Evolutionary conservation across 1,140 invertebrate species (phyloP).

Genomic region (Probaryconus sp.): DNA sequence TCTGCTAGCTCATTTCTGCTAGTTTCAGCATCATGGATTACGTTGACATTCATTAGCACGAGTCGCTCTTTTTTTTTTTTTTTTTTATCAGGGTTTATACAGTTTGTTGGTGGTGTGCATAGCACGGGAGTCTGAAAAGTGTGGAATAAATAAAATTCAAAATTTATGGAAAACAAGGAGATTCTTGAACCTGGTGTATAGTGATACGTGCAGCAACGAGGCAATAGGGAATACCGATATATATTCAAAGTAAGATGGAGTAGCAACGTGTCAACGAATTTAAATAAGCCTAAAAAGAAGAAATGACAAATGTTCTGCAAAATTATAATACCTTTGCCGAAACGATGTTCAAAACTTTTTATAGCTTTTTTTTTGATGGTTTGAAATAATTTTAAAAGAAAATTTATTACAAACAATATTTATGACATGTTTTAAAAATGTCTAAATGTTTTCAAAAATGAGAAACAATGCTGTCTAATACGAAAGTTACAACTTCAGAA

Average conservation of each 20-base stretch:
- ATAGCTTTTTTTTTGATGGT: no score
- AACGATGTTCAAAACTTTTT: not conserved
- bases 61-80: not conserved
- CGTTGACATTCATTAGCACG: not conserved
- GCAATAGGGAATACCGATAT: constrained; percentile 8
- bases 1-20: no score
- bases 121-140: constrained; percentile 8
- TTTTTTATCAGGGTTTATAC: no score
- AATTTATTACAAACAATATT: no score
- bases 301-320: not conserved
- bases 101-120: not conserved
- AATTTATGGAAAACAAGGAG: constrained; percentile 74
- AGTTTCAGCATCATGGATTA: no score
- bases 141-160: constrained; percentile 71
- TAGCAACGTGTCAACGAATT: constrained; percentile 56
- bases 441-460: no score
- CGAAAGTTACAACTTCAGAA: no score
- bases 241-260: constrained; percentile 1
- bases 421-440: no score
- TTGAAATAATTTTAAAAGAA: no score
- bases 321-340: not conserved
- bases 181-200: constrained; percentile 26
- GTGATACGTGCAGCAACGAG: constrained; percentile 31
- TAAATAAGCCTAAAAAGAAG: constrained; percentile 62
- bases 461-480: no score